Evolutionary conservation across 2,797 vertebrate species (phyloP).

Genomic region (Avahi laniger): DNA sequence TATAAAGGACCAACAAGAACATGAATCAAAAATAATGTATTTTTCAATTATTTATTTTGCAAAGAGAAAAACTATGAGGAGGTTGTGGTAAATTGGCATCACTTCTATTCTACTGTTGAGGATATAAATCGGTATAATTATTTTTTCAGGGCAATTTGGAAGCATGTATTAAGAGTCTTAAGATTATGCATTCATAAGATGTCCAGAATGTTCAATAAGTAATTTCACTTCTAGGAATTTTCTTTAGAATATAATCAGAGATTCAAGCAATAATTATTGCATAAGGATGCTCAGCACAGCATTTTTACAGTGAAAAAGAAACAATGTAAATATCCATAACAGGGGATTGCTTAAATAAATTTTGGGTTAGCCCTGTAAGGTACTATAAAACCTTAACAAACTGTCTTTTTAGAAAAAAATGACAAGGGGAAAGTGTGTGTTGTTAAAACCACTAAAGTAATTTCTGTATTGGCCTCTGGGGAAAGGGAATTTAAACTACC

Average conservation of each 20-base stretch:
- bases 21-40: neutral
- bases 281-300: neutral
- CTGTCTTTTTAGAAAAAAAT: neutral
- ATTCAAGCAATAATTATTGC: neutral
- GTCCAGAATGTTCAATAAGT: constrained; percentile 22
- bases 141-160: neutral
- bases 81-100: neutral
- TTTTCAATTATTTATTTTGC: constrained; percentile 26
- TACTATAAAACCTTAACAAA: constrained; percentile 10
- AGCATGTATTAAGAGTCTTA: neutral
- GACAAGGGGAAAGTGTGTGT: neutral
- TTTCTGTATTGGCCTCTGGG: neutral
- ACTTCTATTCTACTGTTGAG: neutral
- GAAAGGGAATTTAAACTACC: neutral
- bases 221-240: neutral
- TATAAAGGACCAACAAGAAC: neutral
- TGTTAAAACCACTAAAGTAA: neutral
- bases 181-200: neutral
- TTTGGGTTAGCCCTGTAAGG: neutral
- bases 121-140: neutral
- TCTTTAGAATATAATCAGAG: neutral
- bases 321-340: neutral
- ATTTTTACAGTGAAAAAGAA: constrained; percentile 33
- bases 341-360: neutral
- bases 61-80: constrained; percentile 7